Base-by-base conservation (phyloP, 1,140 invertebrate genomes). In the Bombyx mandarina region DNA sequence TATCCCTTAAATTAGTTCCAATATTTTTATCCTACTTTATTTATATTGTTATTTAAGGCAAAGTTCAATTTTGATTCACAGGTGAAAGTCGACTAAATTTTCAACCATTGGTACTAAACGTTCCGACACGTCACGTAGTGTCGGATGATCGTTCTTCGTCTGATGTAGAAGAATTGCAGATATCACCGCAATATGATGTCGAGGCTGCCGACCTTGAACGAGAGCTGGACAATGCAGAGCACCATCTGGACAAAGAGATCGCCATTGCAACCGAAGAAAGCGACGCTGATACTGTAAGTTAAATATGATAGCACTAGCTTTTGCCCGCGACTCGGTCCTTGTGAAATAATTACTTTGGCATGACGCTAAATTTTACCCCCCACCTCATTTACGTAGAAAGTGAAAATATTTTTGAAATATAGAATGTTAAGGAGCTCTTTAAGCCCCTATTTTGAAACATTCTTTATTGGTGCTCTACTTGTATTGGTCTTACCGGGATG, bases 181-280 rank as follows among this genome's bases (percentile, higher is more conserved):
- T 65, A 0, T 86, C 83, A 6, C 83, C 83, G 0, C 74, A 71
- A 8, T 57, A 82, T n/a, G 83, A 84, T 50, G n/a, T 74, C 8
- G 83, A 86, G 53, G 62, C 67, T 0, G 45, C 71, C 6, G 77
- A 79, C 50, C 62, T 86, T 6, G 81, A 86, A 8, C 62, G 66
- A 26, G 68, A 86, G 52, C 63, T 86, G 12, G 61, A 69, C 43
- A 73, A 73, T 8, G 81, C 72, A 35, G 80, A 86, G 44, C 74
- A 73, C 42, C 77, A 82, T 18, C 65, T 86, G 45, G 77, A 81
- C 6, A 73, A 69, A 56, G 79, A 68, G 45, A 68, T 76, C 6
- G 71, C 76, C 6, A 82, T 85, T 8, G 83, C 81, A 10, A 71
- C 70, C 7, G 77, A 78, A 56, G 83, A 86, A 58, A 86, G 77